Evolutionary conservation across 2,888 invertebrate species (phyloP), one percentile per base, ranked within the genome.

Genomic region (Pyrrhia umbra): DNA sequence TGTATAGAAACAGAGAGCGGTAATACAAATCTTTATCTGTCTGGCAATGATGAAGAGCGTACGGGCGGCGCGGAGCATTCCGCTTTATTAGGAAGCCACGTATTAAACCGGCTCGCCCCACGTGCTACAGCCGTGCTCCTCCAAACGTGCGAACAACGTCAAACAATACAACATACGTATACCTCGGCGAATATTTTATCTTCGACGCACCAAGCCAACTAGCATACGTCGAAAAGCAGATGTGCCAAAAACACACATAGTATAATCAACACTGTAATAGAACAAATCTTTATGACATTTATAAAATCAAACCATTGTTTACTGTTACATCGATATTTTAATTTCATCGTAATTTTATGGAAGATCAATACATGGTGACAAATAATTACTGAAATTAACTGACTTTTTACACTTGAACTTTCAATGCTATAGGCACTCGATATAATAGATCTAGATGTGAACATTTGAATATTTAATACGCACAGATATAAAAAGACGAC

Each of bases 331-430:
- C 95, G 89, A 95, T 94, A 95, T 92, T 93, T 95, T 94, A 94
- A 94, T 95, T 94, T 94, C 94, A 93, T 94, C 94, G 92, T 95
- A 95, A 94, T 93, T 93, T 94, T 95, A 95, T 95, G 95, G 95
- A 95, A 94, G 95, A 95, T 94, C 95, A 93, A 94, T 95, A 95
- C 94, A 95, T 93, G 93, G 92, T 95, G 95, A 94, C 92, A 93
- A 93, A 92, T 91, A 88, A 93, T 93, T 93, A 92, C 88, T 91
- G 92, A 94, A 94, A 93, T 92, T 86, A 92, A 92, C 92, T 90
- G 94, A 93, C 91, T 94, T 94, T 94, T 91, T 94, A 95, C 94
- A 95, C 87, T 93, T 93, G 91, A 94, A 93, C 88, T 88, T 88
- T 92, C 93, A 94, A 93, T 93, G 92, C 94, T 94, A 94, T 94